Base-by-base conservation (phyloP, 2,888 invertebrate species). In the Marasmarcha lunaedactyla region DNA sequence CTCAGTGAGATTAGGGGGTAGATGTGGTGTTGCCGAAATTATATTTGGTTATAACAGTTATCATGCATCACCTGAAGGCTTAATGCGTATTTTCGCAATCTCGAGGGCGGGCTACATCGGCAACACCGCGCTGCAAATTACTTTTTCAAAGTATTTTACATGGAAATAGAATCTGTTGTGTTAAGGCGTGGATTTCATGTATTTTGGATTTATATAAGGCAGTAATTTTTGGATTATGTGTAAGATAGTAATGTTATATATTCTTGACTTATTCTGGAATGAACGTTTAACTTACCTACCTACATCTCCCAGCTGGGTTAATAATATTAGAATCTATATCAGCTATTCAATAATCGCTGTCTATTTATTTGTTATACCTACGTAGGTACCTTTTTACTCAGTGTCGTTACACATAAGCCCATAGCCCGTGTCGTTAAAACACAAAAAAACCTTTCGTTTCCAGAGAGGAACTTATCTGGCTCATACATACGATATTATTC, bases 41-140 rank as follows among this genome's bases (percentile, higher is more conserved):
- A 84, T 83, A 83, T 81, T 79, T 78, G 68, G 73, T 79, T 62
- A 83, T 83, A 84, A 84, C 84, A 83, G 83, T 84, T 73, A 81
- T 73, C 83, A 79, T 84, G 83, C 74, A 83, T 84, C 84, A 84
- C 84, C 84, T 81, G 84, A 74, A 71, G 71, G 73, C 71, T 78
- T 81, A 83, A 83, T 78, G 81, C 69, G 71, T 71, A 69, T 77
- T 74, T 71, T 78, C 76, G 79, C 81, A 83, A 83, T 83, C 83
- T 83, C 78, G 27, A 30, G 72, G 58, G 69, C 64, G 67, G 54
- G 59, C 68, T 61, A 69, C 65, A 56, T 62, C 55, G 54, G 59
- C 68, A 61, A 69, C 65, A 56, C 63, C 55, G 73, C 71, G 71
- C 68, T 4, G 13, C 12, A 77, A 79, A 83, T 83, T 83, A 83